Conservation (phyloP, 2,113 vertebrate genomes). For the Oncorhynchus keta region DNA sequence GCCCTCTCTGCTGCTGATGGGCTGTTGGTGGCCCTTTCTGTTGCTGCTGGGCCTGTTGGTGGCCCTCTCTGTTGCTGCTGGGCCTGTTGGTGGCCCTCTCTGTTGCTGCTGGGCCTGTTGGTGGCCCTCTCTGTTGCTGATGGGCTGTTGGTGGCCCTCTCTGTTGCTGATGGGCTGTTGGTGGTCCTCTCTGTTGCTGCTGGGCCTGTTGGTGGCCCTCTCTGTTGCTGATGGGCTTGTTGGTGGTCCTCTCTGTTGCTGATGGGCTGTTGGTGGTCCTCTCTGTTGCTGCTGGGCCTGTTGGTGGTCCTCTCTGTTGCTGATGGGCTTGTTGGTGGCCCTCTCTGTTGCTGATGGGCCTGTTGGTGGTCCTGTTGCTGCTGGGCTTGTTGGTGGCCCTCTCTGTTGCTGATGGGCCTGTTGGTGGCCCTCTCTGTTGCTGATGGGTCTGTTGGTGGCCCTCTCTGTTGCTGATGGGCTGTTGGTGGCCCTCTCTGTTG, state of each 20-base stretch:
- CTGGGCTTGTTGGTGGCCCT: no score
- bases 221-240: neutral
- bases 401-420: no score
- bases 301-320: conserved; percentile 15
- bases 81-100: neutral
- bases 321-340: neutral
- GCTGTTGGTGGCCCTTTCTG: conserved; percentile 14
- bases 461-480: conserved; percentile 1
- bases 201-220: conserved; percentile 1
- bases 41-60: neutral
- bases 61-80: conserved; percentile 6
- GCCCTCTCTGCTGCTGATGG: conserved; percentile 6
- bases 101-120: no score
- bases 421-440: conserved; percentile 15
- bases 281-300: neutral
- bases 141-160: no score
- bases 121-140: no score
- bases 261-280: conserved; percentile 1
- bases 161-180: no score
- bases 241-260: conserved; percentile 15
- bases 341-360: neutral
- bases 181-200: no score
- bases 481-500: conserved; percentile 14
- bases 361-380: no score
- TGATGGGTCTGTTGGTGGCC: neutral